Conservation (phyloP, 2,888 invertebrate species). For the Lasius fuliginosus region DNA sequence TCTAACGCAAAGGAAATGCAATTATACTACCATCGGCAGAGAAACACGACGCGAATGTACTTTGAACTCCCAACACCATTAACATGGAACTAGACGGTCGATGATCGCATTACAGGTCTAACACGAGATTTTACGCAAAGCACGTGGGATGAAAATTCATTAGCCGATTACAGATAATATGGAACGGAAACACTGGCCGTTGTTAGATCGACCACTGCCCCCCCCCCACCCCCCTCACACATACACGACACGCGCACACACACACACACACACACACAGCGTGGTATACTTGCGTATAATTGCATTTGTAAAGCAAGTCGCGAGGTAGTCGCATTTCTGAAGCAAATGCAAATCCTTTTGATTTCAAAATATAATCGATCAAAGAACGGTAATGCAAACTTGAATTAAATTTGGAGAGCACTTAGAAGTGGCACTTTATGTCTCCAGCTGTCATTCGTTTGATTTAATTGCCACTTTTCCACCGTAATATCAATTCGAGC, state of each 20-base stretch:
- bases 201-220: not conserved
- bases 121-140: conserved; percentile 40
- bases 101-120: conserved; percentile 57
- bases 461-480: not conserved
- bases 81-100: conserved; percentile 41
- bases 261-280: not conserved
- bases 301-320: not conserved
- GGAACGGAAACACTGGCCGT: conserved; percentile 11
- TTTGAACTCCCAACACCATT: conserved; percentile 57
- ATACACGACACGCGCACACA: too few species aligned
- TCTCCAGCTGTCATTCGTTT: not conserved
- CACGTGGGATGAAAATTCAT: conserved; percentile 43
- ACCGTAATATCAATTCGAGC: not conserved
- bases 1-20: conserved; percentile 55
- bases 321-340: not conserved
- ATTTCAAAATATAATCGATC: not conserved
- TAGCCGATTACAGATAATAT: conserved; percentile 43
- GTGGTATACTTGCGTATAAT: not conserved
- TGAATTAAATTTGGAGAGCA: not conserved
- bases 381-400: not conserved
- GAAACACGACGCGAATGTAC: conserved; percentile 40
- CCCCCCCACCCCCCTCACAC: not conserved
- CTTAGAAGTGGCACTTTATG: not conserved
- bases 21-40: conserved; percentile 52
- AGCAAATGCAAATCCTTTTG: not conserved